Evolutionary conservation across 2,113 vertebrate genomes (phyloP).

Genomic region (Archocentrus centrarchus): DNA sequence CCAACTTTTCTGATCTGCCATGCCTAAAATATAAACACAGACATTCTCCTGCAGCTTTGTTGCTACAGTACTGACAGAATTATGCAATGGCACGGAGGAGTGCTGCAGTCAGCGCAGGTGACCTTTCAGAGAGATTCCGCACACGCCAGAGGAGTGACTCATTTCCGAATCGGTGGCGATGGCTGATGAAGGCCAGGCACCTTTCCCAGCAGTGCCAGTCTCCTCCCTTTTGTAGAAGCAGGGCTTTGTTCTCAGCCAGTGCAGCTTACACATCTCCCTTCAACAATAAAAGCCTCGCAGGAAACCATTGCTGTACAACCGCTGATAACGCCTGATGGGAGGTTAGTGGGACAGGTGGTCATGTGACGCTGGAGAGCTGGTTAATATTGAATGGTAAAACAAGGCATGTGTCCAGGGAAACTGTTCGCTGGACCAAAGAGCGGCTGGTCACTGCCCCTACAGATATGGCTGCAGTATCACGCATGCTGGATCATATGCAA

Average conservation of each 20-base stretch:
- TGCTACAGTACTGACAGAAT: slow-evolving; percentile 21
- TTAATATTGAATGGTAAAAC: slow-evolving; percentile 33
- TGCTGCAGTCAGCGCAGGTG: slow-evolving; percentile 28
- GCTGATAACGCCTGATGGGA: slow-evolving; percentile 53
- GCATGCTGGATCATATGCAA: background rate
- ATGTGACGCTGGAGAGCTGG: slow-evolving; percentile 27
- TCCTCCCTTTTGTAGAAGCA: slow-evolving; percentile 31
- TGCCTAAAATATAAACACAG: slow-evolving; percentile 15
- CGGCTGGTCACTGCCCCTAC: background rate
- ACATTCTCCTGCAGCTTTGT: slow-evolving; percentile 4
- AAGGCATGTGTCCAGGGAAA: slow-evolving; percentile 1
- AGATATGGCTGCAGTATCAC: background rate
- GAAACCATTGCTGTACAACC: slow-evolving; percentile 37
- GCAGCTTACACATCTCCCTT: slow-evolving; percentile 39
- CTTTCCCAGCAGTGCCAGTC: slow-evolving; percentile 49
- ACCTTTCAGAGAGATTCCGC: slow-evolving; percentile 61
- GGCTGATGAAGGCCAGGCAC: slow-evolving; percentile 68
- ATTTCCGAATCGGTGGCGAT: slow-evolving; percentile 61
- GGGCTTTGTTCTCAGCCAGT: slow-evolving; percentile 49
- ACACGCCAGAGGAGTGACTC: slow-evolving; percentile 56
- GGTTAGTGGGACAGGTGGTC: slow-evolving; percentile 58
- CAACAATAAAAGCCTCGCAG: slow-evolving; percentile 25
- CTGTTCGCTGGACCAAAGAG: slow-evolving; percentile 29
- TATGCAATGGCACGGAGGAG: slow-evolving; percentile 59
- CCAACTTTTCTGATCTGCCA: background rate